phyloP scores from a whole-genome alignment of 2,113 vertebrate species.

The Passer domesticus region DNA sequence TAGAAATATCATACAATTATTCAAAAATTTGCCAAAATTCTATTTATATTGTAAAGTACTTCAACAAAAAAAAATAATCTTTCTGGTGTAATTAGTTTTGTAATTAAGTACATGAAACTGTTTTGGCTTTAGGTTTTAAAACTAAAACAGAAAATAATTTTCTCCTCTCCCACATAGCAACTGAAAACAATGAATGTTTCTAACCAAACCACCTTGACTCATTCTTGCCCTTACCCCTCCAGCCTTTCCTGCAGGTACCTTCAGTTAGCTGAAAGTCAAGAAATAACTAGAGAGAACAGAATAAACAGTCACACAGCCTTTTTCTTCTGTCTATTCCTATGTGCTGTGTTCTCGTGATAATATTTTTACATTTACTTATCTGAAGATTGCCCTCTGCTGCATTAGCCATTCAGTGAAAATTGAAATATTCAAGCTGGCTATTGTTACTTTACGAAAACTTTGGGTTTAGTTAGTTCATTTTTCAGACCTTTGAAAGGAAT shows the following conservation, averaged over 20 bases:
- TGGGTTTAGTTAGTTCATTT: not conserved
- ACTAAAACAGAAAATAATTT: not conserved
- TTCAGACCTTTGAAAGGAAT: not conserved
- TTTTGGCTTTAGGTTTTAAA: constrained; percentile 8
- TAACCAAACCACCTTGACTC: not conserved
- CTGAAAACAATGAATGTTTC: not conserved
- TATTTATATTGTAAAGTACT: not conserved
- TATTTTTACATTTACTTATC: not conserved
- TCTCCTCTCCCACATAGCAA: not conserved
- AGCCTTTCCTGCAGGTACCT: not conserved
- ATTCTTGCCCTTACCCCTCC: not conserved
- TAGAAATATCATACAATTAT: not conserved
- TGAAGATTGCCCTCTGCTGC: not conserved
- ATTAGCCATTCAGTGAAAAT: not conserved
- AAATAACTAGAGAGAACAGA: not conserved
- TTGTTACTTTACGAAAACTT: not conserved
- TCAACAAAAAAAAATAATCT: not conserved
- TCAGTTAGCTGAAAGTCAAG: not conserved
- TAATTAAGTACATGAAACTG: not conserved
- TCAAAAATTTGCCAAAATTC: not conserved
- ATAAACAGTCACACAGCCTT: not conserved
- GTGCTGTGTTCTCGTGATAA: not conserved
- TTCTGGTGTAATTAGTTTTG: not conserved
- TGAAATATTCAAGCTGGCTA: not conserved
- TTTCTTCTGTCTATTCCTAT: not conserved